A percentile compares a stretch with the other conserved stretches of the same genome.
Conservation (phyloP, 2,797 vertebrate species). For the Poecilia gillii region DNA sequence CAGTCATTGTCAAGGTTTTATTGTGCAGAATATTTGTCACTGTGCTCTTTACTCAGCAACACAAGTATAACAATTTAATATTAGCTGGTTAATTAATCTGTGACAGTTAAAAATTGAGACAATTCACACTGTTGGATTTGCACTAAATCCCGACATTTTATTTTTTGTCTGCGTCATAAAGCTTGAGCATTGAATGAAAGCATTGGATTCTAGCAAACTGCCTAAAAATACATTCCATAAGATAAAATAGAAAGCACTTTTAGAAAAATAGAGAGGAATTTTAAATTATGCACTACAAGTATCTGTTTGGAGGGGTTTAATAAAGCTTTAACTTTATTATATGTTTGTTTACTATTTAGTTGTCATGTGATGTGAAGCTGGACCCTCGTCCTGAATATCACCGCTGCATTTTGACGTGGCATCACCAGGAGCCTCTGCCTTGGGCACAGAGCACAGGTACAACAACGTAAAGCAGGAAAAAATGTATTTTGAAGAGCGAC, state of each 20-base stretch:
- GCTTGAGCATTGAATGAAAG: not conserved
- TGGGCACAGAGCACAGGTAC: slow-evolving; percentile 99
- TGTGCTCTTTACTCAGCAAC: not conserved
- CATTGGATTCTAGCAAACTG: not conserved
- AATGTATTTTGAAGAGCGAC: not conserved
- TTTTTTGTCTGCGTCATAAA: not conserved
- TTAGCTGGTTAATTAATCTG: not conserved
- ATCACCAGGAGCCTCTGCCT: slow-evolving; percentile 99
- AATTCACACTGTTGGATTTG: not conserved
- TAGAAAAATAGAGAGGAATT: not conserved
- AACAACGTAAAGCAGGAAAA: not conserved
- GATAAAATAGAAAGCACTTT: not conserved
- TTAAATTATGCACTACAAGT: not conserved
- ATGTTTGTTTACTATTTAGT: slow-evolving; percentile 76
- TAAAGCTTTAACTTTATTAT: not conserved
- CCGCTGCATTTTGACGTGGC: slow-evolving; percentile 99
- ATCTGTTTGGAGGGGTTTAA: not conserved
- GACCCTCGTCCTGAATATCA: slow-evolving; percentile 98
- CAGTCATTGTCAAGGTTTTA: not conserved
- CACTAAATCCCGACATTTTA: not conserved
- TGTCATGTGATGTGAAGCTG: slow-evolving; percentile 98
- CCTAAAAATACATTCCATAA: not conserved
- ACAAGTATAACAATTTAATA: not conserved
- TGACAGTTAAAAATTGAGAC: not conserved
- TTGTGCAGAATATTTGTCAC: not conserved